Conservation (phyloP, 1,140 invertebrate genomes). For the Ridgeia piscesae region DNA sequence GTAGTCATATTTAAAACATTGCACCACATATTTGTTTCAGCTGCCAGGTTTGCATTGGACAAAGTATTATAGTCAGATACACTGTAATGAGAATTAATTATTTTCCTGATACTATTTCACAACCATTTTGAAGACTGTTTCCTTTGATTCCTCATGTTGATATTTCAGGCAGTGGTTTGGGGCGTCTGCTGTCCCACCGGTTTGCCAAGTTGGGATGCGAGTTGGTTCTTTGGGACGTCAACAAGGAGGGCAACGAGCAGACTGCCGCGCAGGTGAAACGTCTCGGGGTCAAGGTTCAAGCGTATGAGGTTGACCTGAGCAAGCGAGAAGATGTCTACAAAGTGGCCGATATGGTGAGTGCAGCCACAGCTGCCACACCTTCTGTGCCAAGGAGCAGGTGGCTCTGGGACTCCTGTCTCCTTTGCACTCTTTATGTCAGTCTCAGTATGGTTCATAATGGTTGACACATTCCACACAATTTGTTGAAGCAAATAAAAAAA, state of each 20-base stretch:
- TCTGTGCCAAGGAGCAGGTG: background rate
- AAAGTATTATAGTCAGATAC: too few species aligned
- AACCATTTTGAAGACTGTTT: background rate
- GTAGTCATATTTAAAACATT: background rate
- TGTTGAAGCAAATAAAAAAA: too few species aligned
- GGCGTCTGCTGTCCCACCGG: conserved; percentile 76
- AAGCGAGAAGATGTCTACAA: conserved; percentile 79
- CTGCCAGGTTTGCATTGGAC: too few species aligned
- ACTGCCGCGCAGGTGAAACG: conserved; percentile 70
- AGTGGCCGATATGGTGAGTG: conserved; percentile 72
- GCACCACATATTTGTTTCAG: too few species aligned
- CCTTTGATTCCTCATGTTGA: too few species aligned
- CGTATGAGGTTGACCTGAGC: conserved; percentile 73
- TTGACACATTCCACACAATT: too few species aligned
- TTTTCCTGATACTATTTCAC: too few species aligned
- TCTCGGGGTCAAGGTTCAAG: conserved; percentile 65
- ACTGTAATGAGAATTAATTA: too few species aligned
- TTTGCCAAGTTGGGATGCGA: conserved; percentile 77
- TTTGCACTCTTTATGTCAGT: too few species aligned
- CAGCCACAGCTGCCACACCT: too few species aligned
- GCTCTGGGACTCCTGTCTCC: too few species aligned
- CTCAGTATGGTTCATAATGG: too few species aligned
- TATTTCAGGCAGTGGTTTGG: conserved; percentile 73
- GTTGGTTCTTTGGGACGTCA: conserved; percentile 90
- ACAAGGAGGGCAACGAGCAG: conserved; percentile 76